Evolutionary conservation across 2,113 vertebrate species (phyloP), one percentile per base, ranked within the genome.

Genomic region (Mellivora capensis): DNA sequence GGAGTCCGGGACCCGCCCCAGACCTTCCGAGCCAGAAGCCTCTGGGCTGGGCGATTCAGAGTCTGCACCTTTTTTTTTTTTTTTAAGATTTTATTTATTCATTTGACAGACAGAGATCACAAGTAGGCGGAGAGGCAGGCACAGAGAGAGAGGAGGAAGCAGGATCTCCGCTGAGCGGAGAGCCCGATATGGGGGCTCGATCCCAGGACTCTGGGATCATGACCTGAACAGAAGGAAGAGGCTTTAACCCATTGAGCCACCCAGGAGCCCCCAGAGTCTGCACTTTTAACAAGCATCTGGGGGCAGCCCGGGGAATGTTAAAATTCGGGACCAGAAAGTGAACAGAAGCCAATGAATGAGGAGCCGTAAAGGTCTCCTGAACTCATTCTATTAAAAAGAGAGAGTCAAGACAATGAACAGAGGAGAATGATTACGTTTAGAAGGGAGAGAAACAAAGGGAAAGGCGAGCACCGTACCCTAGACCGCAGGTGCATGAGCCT

Each of bases 401-500:
- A n/a, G 29, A 42, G 14, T 34, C 25, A n/a, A 67, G 8, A 13
- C 5, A 39, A n/a, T 0, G 1, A 18, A 1, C 34, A 54, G 47
- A 18, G 29, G 34, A 17, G 64, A 69, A 27, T 0, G 0, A 2
- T 8, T 27, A 9, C 1, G 3, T 72, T 57, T 67, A n/a, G 37
- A 84, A 74, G 29, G 47, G 61, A 77, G 0, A 69, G 76, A 61
- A 72, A 34, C 49, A 29, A 72, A 93, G 54, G 29, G 10, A 34
- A 72, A 37, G 27, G 18, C 9, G 37, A n/a, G 21, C 34, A 18
- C 52, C 79, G 31, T 15, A 7, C 3, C 54, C 2, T 10, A 59
- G 20, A 44, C 6, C 7, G 17, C 14, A 14, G 10, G 0, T 18
- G 25, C 8, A 23, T 1, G 12, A 17, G 11, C n/a, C 42, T 39